Evolutionary conservation across 2,797 vertebrate species (phyloP), one percentile per base, ranked within the genome.

Genomic region (Sebastes jordani): DNA sequence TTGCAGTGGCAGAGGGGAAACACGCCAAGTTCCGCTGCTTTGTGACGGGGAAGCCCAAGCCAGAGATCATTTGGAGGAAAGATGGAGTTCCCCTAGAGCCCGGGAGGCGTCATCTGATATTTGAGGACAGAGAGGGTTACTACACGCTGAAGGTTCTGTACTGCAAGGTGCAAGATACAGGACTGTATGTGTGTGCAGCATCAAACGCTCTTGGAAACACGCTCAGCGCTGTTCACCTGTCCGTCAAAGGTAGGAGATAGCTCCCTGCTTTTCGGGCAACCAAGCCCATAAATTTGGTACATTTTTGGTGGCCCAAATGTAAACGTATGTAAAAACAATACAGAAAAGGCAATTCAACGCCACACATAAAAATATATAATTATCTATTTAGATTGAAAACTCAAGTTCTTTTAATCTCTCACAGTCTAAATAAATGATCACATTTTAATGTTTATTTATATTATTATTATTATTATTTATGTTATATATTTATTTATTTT

Each of bases 11-110:
- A 0, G 96, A 96, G n/a, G 98, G 98, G 59, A 99, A 99, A 85
- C 98, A 99, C 0, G 98, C 98, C 88, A 99, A 99, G 89, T 99
- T 99, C 69, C 98, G 98, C 74, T 99, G 98, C 91, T 97, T 96
- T 0, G 97, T 99, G 82, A 98, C 98, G 0, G 98, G 98, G 76
- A 99, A 99, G 89, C 98, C 98, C 0, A 98, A 98, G 85, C 98
- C 98, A 0, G 98, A 99, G 93, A 98, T 99, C 18, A 38, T 98
- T 64, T 99, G 98, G 98, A 96, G 96, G 93, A 98, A 98, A 90
- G 97, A 99, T 1, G 97, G 97, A 9, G 90, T 94, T 66, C 89
- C 92, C 6, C 86, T 99, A 0, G 32, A 87, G n/a, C 93, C 97
- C 0, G 95, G 96, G 46, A 96, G 98, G 71, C 96, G 98, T 23